Percentiles rank a stretch among this genome's conserved stretches.
phyloP scores from a whole-genome alignment of 2,888 invertebrate species.

The Spilosoma lubricipeda region DNA sequence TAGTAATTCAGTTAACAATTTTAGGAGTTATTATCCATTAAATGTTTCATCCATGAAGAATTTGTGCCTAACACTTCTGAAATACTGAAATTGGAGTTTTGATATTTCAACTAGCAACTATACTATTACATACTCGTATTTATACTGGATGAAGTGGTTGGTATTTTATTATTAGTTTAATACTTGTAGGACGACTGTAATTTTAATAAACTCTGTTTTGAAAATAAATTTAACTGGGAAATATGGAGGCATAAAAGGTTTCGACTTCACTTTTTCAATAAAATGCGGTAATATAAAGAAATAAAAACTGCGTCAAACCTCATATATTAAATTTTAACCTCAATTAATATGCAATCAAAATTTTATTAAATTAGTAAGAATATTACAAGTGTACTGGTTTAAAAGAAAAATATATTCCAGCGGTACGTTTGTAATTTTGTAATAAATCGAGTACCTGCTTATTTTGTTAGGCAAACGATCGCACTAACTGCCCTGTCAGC shows the following conservation, averaged over 20 bases:
- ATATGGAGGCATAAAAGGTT: no score
- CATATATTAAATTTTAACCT: no score
- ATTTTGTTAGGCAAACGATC: conserved; percentile 64
- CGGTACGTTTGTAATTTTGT: conserved; percentile 44
- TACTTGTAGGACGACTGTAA: background rate
- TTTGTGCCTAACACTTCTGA: background rate
- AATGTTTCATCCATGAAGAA: background rate
- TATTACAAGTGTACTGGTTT: conserved; percentile 23
- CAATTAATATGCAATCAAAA: no score
- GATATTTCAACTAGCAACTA: background rate
- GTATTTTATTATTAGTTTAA: background rate
- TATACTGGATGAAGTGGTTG: background rate
- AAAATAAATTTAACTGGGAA: background rate
- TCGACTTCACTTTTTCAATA: background rate
- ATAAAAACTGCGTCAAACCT: no score
- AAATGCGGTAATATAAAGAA: no score
- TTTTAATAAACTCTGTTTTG: background rate
- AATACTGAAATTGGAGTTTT: background rate
- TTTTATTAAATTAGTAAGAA: background rate
- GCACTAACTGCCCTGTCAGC: conserved; percentile 57
- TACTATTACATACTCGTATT: background rate
- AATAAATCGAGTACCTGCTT: conserved; percentile 41
- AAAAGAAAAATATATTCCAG: conserved; percentile 24
- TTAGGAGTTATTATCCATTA: background rate
- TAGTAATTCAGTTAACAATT: background rate